phyloP scores from a whole-genome alignment of 2,113 vertebrate species.

The Antechinus stuartii region DNA sequence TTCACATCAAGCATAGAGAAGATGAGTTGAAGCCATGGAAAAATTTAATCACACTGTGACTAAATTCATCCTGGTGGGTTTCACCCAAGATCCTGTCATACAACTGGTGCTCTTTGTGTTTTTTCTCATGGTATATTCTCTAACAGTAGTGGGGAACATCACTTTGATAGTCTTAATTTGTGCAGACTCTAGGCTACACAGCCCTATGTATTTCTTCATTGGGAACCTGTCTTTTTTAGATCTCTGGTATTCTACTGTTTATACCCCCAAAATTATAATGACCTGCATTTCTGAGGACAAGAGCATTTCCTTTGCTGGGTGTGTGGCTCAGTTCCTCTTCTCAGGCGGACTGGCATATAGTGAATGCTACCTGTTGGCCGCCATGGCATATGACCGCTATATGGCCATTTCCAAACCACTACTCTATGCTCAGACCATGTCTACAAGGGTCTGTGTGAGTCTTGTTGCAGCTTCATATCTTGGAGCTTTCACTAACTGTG shows the following conservation, averaged over 20 bases:
- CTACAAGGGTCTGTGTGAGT: not conserved
- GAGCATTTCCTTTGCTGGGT: not conserved
- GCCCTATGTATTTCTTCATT: slow-evolving; percentile 76
- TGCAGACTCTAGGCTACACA: slow-evolving; percentile 59
- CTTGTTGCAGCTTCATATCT: too few relatives aligned
- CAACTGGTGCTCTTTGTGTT: slow-evolving; percentile 50
- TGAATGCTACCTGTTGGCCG: not conserved
- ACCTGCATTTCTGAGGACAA: not conserved
- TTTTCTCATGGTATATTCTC: slow-evolving; percentile 51
- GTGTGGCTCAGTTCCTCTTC: slow-evolving; percentile 14
- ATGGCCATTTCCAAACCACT: slow-evolving; percentile 19
- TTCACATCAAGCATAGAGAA: too few relatives aligned
- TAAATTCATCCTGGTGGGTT: slow-evolving; percentile 60
- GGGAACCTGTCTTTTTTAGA: slow-evolving; percentile 74
- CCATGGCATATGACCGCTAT: slow-evolving; percentile 32
- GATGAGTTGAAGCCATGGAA: not conserved
- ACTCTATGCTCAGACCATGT: not conserved
- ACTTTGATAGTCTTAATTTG: slow-evolving; percentile 69
- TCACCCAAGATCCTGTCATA: not conserved
- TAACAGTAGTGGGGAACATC: slow-evolving; percentile 69
- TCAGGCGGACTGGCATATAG: not conserved
- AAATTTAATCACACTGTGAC: not conserved
- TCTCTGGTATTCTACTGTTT: slow-evolving; percentile 31
- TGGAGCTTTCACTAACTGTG: too few relatives aligned
- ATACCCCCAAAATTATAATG: not conserved